Conservation (phyloP, 2,797 vertebrate genomes). For the Ctenopoma kingsleyae region DNA sequence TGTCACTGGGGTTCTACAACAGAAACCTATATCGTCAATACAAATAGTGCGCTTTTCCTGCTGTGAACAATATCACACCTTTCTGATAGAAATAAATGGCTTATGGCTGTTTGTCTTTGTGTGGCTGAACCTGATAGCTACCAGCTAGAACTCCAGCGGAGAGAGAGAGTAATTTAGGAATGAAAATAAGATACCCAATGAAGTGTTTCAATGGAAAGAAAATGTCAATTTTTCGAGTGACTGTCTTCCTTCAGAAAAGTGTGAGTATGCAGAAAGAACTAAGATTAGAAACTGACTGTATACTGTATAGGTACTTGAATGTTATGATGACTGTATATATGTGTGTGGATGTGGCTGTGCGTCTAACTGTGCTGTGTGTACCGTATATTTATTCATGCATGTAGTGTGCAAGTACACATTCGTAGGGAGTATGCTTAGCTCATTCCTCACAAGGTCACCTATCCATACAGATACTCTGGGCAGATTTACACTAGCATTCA, state of each 20-base stretch:
- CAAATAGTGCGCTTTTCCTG: constrained; percentile 30
- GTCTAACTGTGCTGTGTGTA: constrained; percentile 27
- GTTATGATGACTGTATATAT: not conserved
- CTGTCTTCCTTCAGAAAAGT: constrained; percentile 59
- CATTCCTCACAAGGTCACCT: constrained; percentile 79
- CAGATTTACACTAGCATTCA: constrained; percentile 73
- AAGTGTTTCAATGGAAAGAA: constrained; percentile 78
- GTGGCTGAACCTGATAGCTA: constrained; percentile 59
- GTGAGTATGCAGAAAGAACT: constrained; percentile 58
- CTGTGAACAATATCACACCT: constrained; percentile 61
- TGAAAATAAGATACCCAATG: constrained; percentile 74
- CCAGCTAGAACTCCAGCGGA: constrained; percentile 53
- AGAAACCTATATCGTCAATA: not conserved
- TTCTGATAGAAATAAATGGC: constrained; percentile 71
- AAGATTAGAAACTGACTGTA: constrained; percentile 35
- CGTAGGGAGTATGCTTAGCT: constrained; percentile 45
- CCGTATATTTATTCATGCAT: constrained; percentile 48
- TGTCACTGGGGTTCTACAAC: constrained; percentile 3
- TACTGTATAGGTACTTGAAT: constrained; percentile 11
- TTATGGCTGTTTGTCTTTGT: constrained; percentile 62
- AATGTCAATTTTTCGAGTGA: constrained; percentile 73
- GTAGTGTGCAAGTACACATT: constrained; percentile 50
- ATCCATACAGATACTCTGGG: constrained; percentile 59
- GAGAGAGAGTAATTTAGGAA: constrained; percentile 62
- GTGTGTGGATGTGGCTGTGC: constrained; percentile 19